These are phyloP conservation scores for Aotus griseimembra DNA, from an alignment of 2,797 vertebrate species.

Conservation along the genomic window DNA sequence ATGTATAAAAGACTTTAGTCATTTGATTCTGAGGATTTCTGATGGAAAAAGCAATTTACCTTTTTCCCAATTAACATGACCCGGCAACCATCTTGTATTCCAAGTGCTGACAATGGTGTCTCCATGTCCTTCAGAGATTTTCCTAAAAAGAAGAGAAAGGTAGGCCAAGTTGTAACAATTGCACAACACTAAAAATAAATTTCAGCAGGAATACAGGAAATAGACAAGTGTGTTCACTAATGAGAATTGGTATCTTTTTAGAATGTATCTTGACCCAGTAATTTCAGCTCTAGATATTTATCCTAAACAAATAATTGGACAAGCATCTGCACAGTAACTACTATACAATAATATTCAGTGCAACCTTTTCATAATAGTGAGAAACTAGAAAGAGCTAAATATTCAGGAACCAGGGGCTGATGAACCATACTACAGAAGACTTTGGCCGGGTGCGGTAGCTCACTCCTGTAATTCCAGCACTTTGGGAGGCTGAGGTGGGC, in stretches of 20 bases:
- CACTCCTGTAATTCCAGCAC: no score
- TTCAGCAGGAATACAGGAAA: not conserved
- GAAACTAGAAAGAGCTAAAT: conserved; percentile 31
- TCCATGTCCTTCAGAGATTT: conserved; percentile 97
- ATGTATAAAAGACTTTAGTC: conserved; percentile 1
- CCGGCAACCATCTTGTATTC: conserved; percentile 95
- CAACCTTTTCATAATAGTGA: conserved; percentile 12
- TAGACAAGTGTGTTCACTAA: not conserved
- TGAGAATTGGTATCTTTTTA: not conserved
- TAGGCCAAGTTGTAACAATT: conserved; percentile 4
- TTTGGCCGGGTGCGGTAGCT: not conserved
- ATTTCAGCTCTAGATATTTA: conserved; percentile 44
- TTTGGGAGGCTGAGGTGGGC: no score
- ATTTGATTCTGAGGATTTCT: conserved; percentile 36
- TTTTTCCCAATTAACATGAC: conserved; percentile 99
- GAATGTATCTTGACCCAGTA: not conserved
- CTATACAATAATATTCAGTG: not conserved
- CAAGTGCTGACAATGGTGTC: conserved; percentile 91
- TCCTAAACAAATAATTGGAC: conserved; percentile 10
- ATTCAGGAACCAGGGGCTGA: not conserved
- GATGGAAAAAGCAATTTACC: conserved; percentile 85
- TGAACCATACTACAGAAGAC: not conserved
- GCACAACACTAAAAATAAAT: conserved; percentile 36
- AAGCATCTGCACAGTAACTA: not conserved
- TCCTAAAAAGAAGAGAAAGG: conserved; percentile 84